Evolutionary conservation across 2,113 vertebrate genomes (phyloP), one percentile per base, ranked within the genome.

Genomic region (Manacus vitellinus): DNA sequence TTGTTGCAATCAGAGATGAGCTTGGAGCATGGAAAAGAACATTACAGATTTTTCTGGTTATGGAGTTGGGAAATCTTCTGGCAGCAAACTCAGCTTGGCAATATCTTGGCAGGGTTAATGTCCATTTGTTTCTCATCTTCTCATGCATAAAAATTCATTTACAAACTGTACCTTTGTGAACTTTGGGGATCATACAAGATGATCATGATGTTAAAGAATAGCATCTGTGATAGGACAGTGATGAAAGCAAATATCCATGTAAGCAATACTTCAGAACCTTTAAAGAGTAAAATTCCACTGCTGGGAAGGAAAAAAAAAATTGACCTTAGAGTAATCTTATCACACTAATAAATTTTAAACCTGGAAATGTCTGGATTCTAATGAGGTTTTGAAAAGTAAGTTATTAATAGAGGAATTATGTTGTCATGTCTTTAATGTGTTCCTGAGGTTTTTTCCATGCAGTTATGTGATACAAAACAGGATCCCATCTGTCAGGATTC

Each of bases 361-460:
- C 88, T 97, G 93, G 92, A 97, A 96, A 79, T 74, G 77, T 83
- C 94, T 98, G 71, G 85, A 80, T 97, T 96, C 79, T 97, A 91
- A 95, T 94, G 82, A 94, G 85, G 85, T 95, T 98, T 97, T 97
- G 72, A 96, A 78, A 97, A 97, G 65, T 96, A 93, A 96, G 78
- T 95, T 97, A 95, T 96, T 97, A 96, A 93, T 92, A 96, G 97
- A 95, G 91, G 89, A 96, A 96, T 94, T 95, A 89, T 63, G 86
- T 93, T 97, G 89, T 94, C 86, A 65, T 96, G 94, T 97, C 91
- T 84, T 95, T 92, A 96, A 95, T 23, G 5, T 77, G 86, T 98
- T 98, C 95, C 97, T 97, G 89, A 97, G 92, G 93, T 98, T 97
- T 97, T 96, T 94, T 93, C 71, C 92, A 58, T 97, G 95, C 92